phyloP scores from a whole-genome alignment of 2,888 invertebrate genomes.

The Mesoligia furuncula region DNA sequence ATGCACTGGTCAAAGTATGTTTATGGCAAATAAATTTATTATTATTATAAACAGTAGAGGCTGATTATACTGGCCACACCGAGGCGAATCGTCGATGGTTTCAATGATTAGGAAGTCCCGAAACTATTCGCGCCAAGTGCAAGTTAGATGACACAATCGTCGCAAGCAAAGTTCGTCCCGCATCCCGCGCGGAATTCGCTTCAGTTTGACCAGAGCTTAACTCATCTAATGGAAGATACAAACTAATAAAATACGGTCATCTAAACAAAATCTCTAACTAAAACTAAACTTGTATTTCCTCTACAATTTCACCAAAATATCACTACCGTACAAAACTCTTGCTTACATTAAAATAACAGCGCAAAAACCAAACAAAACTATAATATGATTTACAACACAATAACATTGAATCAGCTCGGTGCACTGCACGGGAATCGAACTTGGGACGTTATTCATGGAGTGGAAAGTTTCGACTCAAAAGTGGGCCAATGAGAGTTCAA shows the following conservation, averaged over 20 bases:
- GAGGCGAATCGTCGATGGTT: no score
- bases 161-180: neutral
- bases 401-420: constrained; percentile 55
- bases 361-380: constrained; percentile 39
- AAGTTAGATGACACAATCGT: neutral
- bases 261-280: constrained; percentile 22
- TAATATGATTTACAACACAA: constrained; percentile 65
- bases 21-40: no score
- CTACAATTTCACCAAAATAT: constrained; percentile 32
- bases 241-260: constrained; percentile 13
- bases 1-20: no score
- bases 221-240: neutral
- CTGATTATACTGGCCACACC: no score
- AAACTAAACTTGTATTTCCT: constrained; percentile 33
- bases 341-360: constrained; percentile 48
- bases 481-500: constrained; percentile 64
- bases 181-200: no score
- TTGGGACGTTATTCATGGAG: constrained; percentile 65
- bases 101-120: neutral
- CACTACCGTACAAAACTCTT: constrained; percentile 43
- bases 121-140: accelerated
- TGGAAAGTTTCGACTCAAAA: constrained; percentile 62
- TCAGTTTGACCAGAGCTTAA: neutral
- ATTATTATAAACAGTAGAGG: no score
- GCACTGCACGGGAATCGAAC: constrained; percentile 57